Evolutionary conservation across 2,797 vertebrate genomes (phyloP).

Genomic region (Anomalospiza imberbis): DNA sequence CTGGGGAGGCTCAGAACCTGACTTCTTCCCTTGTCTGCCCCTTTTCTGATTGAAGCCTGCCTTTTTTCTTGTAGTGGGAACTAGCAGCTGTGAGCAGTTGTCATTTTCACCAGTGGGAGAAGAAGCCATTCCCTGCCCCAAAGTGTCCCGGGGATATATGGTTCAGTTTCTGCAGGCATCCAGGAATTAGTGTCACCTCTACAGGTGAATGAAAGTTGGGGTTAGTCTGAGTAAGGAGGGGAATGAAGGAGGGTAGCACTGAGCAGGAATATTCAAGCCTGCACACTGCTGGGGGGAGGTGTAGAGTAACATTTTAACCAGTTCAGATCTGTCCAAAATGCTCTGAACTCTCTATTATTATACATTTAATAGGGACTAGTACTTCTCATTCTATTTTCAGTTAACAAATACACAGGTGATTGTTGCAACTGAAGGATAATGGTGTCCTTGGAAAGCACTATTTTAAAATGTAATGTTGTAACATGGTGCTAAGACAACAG

Average conservation of each 20-base stretch:
- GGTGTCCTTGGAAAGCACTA: background rate
- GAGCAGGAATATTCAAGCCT: background rate
- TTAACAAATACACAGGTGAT: background rate
- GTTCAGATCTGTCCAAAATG: background rate
- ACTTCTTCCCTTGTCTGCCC: background rate
- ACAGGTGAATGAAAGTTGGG: background rate
- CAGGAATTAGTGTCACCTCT: background rate
- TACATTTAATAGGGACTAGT: background rate
- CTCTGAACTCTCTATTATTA: rapidly evolving
- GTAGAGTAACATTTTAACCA: background rate
- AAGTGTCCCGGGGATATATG: background rate
- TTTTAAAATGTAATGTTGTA: background rate
- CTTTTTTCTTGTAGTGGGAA: background rate
- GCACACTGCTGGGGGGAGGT: background rate
- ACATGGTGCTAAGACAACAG: background rate
- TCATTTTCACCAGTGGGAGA: background rate
- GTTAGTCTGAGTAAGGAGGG: background rate
- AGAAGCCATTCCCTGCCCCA: background rate
- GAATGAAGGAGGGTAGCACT: background rate
- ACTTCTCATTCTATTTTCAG: background rate
- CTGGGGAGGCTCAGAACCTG: background rate
- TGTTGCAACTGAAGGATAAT: background rate
- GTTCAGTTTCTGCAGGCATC: background rate
- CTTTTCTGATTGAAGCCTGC: background rate
- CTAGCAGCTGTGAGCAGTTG: background rate